Evolutionary conservation across 2,113 vertebrate species (phyloP).

Genomic region (Heteronetta atricapilla): DNA sequence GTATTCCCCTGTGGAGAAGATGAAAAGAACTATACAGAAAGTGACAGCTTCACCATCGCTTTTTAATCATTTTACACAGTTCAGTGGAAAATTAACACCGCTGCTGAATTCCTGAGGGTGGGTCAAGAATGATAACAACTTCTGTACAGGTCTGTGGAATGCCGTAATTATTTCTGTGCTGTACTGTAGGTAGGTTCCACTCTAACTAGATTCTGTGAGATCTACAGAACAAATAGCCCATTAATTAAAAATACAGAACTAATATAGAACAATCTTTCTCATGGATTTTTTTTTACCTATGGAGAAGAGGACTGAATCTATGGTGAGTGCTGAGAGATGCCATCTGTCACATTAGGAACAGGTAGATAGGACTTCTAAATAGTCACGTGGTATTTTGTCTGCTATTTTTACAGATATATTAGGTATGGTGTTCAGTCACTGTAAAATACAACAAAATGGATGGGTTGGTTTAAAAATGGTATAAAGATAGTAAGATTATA

Average conservation of each 20-base stretch:
- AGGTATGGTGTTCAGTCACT: background rate
- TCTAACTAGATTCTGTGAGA: background rate
- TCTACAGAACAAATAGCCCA: background rate
- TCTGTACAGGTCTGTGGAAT: background rate
- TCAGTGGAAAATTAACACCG: background rate
- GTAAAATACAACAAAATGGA: background rate
- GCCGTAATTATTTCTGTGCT: background rate
- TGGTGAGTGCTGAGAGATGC: background rate
- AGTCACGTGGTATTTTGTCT: background rate
- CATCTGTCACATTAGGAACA: background rate
- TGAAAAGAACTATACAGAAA: background rate
- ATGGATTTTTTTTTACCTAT: background rate
- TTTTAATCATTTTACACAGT: background rate
- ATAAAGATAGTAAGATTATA: background rate
- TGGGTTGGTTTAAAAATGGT: background rate
- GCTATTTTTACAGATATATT: background rate
- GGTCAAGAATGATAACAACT: background rate
- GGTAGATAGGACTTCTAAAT: background rate
- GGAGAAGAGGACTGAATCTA: background rate
- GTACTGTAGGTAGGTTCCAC: background rate
- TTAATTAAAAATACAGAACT: background rate
- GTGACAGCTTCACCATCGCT: background rate
- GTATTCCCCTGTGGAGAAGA: background rate
- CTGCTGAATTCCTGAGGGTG: background rate
- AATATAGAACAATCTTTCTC: background rate